Evolutionary conservation across 2,888 invertebrate species (phyloP), one percentile per base, ranked within the genome.

Genomic region (Rhogogaster chlorosoma): DNA sequence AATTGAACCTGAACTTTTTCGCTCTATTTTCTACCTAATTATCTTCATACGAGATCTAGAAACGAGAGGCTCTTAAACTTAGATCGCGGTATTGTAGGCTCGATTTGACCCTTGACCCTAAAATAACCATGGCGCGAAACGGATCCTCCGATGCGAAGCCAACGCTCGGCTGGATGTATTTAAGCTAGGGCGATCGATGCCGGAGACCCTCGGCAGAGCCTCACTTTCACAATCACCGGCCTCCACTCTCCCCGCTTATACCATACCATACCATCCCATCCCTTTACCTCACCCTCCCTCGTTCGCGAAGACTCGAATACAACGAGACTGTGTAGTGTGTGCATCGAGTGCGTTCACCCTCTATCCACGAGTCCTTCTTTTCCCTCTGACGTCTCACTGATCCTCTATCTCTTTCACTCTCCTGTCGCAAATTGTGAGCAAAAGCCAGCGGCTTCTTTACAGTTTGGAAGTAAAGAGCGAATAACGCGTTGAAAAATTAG

Each of bases 151-250:
- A 80, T 29, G 38, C 61, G 61, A 80, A 80, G 80, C 61, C 80
- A 61, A 80, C 80, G 57, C 45, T 80, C 80, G 38, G 38, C 38
- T 80, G 57, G 80, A 22, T 80, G 80, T 80, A 80, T 80, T 80
- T 80, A 80, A 80, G 80, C 80, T 38, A 61, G 80, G 80, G 80
- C 80, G 80, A 80, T 80, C 80, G 80, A 80, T 80, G 61, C 80
- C 57, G 38, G 61, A 80, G 80, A 80, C 80, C 80, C 80, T 80
- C n/a, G 80, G 80, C 38, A 38, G 38, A 61, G 84, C 78, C 84
- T 84, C 85, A 57, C 83, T 85, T 85, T 85, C 83, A 83, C 82
- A 85, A 85, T 85, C 85, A 85, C 45, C 85, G 85, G 67, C 82
- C 78, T 73, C 67, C 26, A 42, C 49, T 12, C 18, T 18, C 70